phyloP scores from a whole-genome alignment of 1,140 invertebrate species.

The Ceratosolen solmsi region DNA sequence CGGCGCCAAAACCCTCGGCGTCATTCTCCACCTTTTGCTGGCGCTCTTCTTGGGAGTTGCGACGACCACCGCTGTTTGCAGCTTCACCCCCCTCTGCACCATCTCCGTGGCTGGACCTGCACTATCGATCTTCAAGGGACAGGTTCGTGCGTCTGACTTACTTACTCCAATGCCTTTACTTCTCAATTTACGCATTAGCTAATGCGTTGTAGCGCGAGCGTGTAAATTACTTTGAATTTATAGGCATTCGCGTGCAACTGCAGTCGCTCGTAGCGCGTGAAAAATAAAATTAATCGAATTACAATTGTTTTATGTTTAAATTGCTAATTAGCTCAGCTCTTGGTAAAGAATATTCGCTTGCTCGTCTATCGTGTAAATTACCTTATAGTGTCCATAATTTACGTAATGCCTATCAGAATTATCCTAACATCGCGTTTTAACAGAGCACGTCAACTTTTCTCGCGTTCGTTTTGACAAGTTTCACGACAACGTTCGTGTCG shows the following conservation, averaged over 20 bases:
- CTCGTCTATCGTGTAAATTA: too few species aligned
- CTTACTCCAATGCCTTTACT: too few species aligned
- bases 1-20: background rate
- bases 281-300: background rate
- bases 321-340: background rate
- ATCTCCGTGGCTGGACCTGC: constrained; percentile 75
- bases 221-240: background rate
- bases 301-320: background rate
- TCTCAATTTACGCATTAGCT: background rate
- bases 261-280: background rate
- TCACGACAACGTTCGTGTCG: too few species aligned
- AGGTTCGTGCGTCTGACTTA: background rate
- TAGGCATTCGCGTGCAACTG: background rate
- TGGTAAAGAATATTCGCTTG: too few species aligned
- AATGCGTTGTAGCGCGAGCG: background rate
- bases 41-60: constrained; percentile 64
- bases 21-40: constrained; percentile 8
- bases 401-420: too few species aligned
- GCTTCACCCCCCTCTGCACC: constrained; percentile 79
- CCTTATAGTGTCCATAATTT: too few species aligned
- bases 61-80: constrained; percentile 77
- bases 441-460: too few species aligned
- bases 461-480: too few species aligned
- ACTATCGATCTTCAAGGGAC: constrained; percentile 53
- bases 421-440: too few species aligned